Conservation (phyloP, 2,888 invertebrate genomes). For the Philereme vetulata region DNA sequence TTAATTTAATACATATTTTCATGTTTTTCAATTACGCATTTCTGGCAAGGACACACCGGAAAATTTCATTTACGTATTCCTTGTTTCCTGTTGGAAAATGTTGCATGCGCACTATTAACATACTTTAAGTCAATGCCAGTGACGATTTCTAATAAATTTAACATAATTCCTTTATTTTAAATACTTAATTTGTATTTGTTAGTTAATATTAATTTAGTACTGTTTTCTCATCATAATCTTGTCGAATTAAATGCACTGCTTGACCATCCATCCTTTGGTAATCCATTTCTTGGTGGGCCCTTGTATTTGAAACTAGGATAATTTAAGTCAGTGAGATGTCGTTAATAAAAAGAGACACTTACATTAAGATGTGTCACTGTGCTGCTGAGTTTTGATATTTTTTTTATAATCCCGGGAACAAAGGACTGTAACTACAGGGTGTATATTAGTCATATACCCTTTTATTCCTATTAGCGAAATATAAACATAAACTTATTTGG, state of each 20-base stretch:
- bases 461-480: slow-evolving; percentile 9
- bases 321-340: background rate
- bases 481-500: background rate
- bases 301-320: background rate
- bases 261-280: background rate
- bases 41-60: no score
- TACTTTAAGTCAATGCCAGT: no score
- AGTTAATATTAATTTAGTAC: no score
- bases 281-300: background rate
- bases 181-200: no score
- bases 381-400: slow-evolving; percentile 3
- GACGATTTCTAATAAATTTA: no score
- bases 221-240: no score
- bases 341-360: background rate
- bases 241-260: background rate
- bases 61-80: no score
- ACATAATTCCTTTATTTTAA: no score
- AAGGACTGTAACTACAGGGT: slow-evolving; percentile 36
- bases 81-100: no score
- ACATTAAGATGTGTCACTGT: background rate
- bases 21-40: no score
- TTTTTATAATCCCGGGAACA: slow-evolving; percentile 16
- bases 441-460: slow-evolving; percentile 30
- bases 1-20: no score
- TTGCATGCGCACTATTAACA: no score